These are phyloP conservation scores for Pangasius mekongensis DNA, from an alignment of 2,797 vertebrate genomes.

Conservation along the genomic window DNA sequence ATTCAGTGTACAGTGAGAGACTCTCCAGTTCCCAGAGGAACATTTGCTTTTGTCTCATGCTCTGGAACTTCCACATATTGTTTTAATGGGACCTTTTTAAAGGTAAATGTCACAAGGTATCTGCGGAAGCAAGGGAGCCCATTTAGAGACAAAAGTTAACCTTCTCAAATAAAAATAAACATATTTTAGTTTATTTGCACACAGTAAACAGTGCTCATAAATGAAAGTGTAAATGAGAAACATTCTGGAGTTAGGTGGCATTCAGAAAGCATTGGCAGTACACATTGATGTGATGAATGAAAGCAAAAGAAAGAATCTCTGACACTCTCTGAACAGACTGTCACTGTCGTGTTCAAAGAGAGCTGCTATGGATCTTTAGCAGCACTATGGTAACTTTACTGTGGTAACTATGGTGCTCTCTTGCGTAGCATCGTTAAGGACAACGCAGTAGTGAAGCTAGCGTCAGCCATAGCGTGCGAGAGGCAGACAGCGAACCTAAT, in stretches of 20 bases:
- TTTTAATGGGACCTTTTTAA: conserved; percentile 23
- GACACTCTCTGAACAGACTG: conserved; percentile 23
- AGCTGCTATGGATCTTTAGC: conserved; percentile 28
- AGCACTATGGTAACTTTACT: conserved; percentile 68
- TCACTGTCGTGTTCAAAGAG: conserved; percentile 21
- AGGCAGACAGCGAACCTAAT: conserved; percentile 40
- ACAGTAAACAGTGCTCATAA: neutral
- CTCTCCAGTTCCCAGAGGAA: neutral
- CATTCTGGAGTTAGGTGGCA: conserved; percentile 7
- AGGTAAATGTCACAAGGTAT: neutral
- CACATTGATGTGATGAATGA: conserved; percentile 3
- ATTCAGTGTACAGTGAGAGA: neutral
- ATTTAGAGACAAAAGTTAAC: neutral
- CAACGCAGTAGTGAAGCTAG: conserved; percentile 43
- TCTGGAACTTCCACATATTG: neutral
- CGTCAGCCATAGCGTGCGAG: conserved; percentile 54
- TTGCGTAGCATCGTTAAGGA: conserved; percentile 52
- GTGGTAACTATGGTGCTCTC: conserved; percentile 63
- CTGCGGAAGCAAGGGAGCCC: neutral
- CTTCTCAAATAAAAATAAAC: neutral
- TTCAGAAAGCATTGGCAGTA: conserved; percentile 1
- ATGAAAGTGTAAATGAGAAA: conserved; percentile 1
- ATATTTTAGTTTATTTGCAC: neutral
- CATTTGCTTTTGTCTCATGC: neutral
- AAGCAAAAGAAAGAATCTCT: neutral